These are phyloP conservation scores for Proisotoma minuta DNA, from an alignment of 2,888 invertebrate species.

Conservation along the genomic window DNA sequence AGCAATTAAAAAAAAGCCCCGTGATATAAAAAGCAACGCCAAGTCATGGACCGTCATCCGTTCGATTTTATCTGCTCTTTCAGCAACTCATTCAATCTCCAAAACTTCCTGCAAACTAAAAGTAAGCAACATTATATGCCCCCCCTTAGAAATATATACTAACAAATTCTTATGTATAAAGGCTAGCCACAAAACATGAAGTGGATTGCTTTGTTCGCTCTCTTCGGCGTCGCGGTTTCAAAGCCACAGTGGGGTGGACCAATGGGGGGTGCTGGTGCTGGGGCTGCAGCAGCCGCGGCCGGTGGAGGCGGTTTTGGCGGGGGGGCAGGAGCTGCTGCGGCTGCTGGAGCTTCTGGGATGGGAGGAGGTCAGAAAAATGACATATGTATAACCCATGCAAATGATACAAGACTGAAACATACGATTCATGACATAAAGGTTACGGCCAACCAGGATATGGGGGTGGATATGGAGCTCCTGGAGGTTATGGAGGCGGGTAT, in stretches of 20 bases:
- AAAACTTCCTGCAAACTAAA: background rate
- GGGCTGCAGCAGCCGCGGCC: conserved; percentile 5
- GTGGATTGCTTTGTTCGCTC: conserved; percentile 23
- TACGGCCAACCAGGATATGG: background rate
- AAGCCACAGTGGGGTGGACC: conserved; percentile 27
- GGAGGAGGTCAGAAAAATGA: background rate
- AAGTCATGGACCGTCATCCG: background rate
- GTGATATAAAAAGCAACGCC: conserved; percentile 1
- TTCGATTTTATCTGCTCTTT: background rate
- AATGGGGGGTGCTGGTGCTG: conserved; percentile 14
- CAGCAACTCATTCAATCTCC: background rate
- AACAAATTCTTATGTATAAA: conserved; percentile 6
- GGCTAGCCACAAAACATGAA: conserved; percentile 23
- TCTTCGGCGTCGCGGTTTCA: conserved; percentile 28
- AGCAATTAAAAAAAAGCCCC: background rate
- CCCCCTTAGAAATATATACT: background rate
- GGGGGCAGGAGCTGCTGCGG: background rate
- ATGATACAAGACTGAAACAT: background rate
- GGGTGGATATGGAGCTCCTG: conserved; percentile 6
- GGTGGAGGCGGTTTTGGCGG: conserved; percentile 6
- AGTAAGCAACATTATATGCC: background rate
- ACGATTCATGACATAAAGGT: no score
- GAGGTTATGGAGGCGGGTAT: conserved; percentile 6
- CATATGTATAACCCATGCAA: background rate
- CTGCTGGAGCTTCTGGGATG: conserved; percentile 13